These are phyloP conservation scores for Incurvaria masculella DNA, from an alignment of 2,888 invertebrate species.

Conservation along the genomic window DNA sequence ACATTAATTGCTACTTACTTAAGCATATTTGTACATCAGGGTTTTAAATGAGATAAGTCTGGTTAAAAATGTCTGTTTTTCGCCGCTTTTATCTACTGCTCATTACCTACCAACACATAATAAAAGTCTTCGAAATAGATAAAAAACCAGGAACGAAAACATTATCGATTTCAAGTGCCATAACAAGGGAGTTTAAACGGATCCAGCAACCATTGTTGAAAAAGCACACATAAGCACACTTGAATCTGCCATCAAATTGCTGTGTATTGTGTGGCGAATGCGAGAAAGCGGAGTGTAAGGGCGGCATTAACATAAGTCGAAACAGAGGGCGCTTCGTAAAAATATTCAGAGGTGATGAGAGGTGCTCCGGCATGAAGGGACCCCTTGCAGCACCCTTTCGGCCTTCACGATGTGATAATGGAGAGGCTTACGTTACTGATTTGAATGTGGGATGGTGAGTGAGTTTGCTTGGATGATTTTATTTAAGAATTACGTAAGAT, in stretches of 20 bases:
- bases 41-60: too few species aligned
- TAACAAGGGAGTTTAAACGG: neutral
- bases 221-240: constrained; percentile 8
- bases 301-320: constrained; percentile 53
- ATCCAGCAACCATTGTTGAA: too few species aligned
- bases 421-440: neutral
- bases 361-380: neutral
- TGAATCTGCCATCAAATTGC: constrained; percentile 47
- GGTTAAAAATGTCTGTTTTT: too few species aligned
- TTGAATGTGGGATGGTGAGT: neutral
- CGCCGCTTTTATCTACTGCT: too few species aligned
- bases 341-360: constrained; percentile 35
- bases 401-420: too few species aligned
- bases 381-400: constrained; percentile 2
- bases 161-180: neutral
- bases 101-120: too few species aligned
- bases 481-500: too few species aligned
- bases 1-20: too few species aligned
- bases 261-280: constrained; percentile 49
- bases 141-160: too few species aligned
- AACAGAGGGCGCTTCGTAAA: constrained; percentile 43
- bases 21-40: too few species aligned
- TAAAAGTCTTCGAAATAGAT: too few species aligned
- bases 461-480: too few species aligned
- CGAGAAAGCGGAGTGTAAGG: constrained; percentile 54